phyloP scores from a whole-genome alignment of 1,140 invertebrate species.

The Colletes gigas region DNA sequence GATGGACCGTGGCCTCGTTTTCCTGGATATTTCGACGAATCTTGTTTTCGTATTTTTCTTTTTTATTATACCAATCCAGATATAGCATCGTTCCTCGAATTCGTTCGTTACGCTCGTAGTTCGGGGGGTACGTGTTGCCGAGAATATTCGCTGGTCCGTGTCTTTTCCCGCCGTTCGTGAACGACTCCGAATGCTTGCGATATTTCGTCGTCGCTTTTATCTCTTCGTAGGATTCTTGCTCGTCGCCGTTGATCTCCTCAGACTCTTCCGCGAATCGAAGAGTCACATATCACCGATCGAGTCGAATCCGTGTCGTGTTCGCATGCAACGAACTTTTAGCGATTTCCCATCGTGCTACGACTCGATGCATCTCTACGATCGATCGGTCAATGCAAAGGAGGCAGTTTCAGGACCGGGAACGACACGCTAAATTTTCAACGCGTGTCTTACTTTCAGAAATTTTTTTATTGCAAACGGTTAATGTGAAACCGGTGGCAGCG shows the following conservation, averaged over 20 bases:
- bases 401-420: conserved; percentile 42
- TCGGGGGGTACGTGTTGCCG: neutral
- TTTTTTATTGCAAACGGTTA: conserved; percentile 48
- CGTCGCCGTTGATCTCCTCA: neutral
- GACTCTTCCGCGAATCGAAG: neutral
- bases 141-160: conserved; percentile 25
- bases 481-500: conserved; percentile 53
- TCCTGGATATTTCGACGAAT: conserved; percentile 18
- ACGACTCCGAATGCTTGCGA: neutral
- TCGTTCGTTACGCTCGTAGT: conserved; percentile 25
- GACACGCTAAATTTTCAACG: conserved; percentile 8
- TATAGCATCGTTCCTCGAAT: conserved; percentile 25
- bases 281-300: neutral
- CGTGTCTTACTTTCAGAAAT: conserved; percentile 63
- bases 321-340: conserved; percentile 15
- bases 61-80: neutral
- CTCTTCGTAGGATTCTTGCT: neutral
- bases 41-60: neutral
- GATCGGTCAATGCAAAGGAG: conserved; percentile 41
- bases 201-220: neutral
- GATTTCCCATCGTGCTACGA: conserved; percentile 51
- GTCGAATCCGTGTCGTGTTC: neutral
- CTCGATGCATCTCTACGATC: conserved; percentile 41
- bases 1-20: conserved; percentile 15
- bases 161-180: conserved; percentile 36